phyloP scores from a whole-genome alignment of 2,797 vertebrate genomes.

The Cuculus canorus region DNA sequence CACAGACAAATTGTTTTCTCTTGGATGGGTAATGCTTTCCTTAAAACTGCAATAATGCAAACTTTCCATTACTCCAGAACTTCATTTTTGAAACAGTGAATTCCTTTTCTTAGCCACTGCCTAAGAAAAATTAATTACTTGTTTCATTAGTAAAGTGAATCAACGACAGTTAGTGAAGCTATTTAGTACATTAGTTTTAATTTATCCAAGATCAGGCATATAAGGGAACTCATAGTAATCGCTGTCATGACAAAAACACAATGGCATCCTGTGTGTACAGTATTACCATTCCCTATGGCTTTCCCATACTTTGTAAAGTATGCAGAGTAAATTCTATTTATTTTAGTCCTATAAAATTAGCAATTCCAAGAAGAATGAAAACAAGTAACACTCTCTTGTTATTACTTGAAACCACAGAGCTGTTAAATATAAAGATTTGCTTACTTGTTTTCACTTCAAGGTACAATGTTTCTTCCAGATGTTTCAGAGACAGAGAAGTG shows the following conservation, averaged over 20 bases:
- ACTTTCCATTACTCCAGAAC: not conserved
- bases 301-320: not conserved
- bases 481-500: not conserved
- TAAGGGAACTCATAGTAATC: not conserved
- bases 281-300: not conserved
- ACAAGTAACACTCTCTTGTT: not conserved
- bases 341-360: not conserved
- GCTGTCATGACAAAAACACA: not conserved
- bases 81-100: not conserved
- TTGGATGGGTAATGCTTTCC: not conserved
- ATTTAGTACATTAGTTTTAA: not conserved
- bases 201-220: not conserved
- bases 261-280: not conserved
- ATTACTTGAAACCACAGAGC: not conserved
- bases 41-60: not conserved
- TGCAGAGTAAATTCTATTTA: not conserved
- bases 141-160: not conserved
- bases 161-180: not conserved
- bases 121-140: not conserved
- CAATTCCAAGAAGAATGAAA: not conserved
- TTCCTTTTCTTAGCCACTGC: not conserved
- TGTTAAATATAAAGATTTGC: fast-evolving
- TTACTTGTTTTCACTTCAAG: not conserved
- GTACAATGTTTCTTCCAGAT: not conserved
- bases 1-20: not conserved